Evolutionary conservation across 2,888 invertebrate species (phyloP).

Genomic region (Cephus spinipes): DNA sequence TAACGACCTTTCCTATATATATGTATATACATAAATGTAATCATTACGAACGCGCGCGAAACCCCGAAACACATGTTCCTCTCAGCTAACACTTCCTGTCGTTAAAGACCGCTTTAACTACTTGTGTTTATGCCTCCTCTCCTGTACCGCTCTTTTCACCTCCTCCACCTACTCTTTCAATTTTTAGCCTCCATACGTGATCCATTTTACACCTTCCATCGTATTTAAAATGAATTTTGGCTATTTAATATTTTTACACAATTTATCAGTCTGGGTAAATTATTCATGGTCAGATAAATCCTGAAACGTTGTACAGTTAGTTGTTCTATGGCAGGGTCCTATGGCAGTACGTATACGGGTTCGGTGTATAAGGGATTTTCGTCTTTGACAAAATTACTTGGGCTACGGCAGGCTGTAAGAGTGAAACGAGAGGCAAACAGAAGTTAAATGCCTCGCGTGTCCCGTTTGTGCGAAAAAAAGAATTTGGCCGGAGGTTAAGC

Average conservation of each 20-base stretch:
- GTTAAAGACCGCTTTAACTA: slow-evolving; percentile 60
- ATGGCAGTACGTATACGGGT: background rate
- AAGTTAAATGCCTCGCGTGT: slow-evolving; percentile 37
- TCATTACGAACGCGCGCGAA: slow-evolving; percentile 56
- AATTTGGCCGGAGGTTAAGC: slow-evolving; percentile 36
- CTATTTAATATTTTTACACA: background rate
- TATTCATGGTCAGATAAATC: background rate
- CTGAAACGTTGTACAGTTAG: background rate
- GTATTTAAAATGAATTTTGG: background rate
- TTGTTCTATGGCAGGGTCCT: background rate
- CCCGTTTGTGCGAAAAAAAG: slow-evolving; percentile 37
- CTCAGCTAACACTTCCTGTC: slow-evolving; percentile 62
- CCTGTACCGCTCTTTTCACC: slow-evolving; percentile 16
- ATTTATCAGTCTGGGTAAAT: background rate
- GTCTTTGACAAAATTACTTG: background rate
- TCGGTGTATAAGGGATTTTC: background rate
- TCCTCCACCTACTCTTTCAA: slow-evolving; percentile 16
- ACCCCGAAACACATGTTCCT: slow-evolving; percentile 59
- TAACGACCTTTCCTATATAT: slow-evolving; percentile 49
- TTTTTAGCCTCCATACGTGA: background rate
- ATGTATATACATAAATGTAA: slow-evolving; percentile 35
- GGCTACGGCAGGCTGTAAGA: background rate
- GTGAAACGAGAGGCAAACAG: background rate
- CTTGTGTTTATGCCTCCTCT: slow-evolving; percentile 45
- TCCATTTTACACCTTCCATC: slow-evolving; percentile 1